Conservation (phyloP, 2,888 invertebrate genomes). For the Diloba caeruleocephala region DNA sequence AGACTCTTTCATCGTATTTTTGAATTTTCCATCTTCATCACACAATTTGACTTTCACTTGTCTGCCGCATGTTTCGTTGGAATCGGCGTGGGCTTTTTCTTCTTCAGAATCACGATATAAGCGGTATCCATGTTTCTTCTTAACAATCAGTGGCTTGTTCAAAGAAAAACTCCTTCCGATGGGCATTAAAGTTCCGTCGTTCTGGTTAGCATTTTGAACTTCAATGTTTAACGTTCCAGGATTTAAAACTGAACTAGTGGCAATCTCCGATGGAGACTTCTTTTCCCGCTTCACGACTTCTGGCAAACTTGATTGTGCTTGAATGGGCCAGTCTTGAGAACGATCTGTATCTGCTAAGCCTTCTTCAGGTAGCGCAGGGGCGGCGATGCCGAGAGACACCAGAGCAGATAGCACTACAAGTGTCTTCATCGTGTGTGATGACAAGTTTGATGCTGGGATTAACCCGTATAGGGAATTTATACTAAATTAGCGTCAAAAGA, state of each 20-base stretch:
- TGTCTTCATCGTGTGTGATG: slow-evolving; percentile 78
- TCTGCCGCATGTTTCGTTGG: slow-evolving; percentile 72
- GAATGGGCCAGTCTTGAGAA: slow-evolving; percentile 29
- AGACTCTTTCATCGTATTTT: slow-evolving; percentile 55
- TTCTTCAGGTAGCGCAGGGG: slow-evolving; percentile 67
- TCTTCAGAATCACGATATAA: slow-evolving; percentile 79
- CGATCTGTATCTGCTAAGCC: slow-evolving; percentile 49
- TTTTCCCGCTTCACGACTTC: slow-evolving; percentile 63
- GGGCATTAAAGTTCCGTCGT: slow-evolving; percentile 43
- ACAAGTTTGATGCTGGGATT: slow-evolving; percentile 67
- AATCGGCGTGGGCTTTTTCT: slow-evolving; percentile 69
- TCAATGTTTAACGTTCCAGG: slow-evolving; percentile 22
- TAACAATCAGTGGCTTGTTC: slow-evolving; percentile 75
- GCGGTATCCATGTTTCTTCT: slow-evolving; percentile 74
- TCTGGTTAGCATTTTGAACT: slow-evolving; percentile 24
- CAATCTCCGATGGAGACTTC: slow-evolving; percentile 64
- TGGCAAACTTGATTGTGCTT: slow-evolving; percentile 31
- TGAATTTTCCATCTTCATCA: slow-evolving; percentile 64
- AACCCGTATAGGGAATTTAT: slow-evolving; percentile 70
- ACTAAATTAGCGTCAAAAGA: slow-evolving; percentile 60
- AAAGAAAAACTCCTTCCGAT: slow-evolving; percentile 62
- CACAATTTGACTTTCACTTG: slow-evolving; percentile 80
- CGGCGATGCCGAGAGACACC: slow-evolving; percentile 70
- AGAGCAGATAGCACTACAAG: slow-evolving; percentile 75
- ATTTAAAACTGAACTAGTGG: slow-evolving; percentile 15